Percentiles rank a stretch among this genome's conserved stretches.
These are phyloP conservation scores for Xiphophorus hellerii DNA, from an alignment of 2,113 vertebrate species.

Conservation along the genomic window DNA sequence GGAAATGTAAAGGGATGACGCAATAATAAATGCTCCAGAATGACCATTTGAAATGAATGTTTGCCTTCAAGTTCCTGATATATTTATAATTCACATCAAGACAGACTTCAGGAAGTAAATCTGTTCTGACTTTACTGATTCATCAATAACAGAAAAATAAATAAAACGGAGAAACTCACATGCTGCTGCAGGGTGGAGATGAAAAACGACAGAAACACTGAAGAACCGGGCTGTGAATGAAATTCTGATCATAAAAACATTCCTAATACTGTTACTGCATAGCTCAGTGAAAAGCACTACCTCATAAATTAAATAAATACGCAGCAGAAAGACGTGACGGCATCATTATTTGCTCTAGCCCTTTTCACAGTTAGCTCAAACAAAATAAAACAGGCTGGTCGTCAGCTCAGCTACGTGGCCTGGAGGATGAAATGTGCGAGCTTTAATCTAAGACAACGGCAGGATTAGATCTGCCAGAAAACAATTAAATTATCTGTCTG, in stretches of 20 bases:
- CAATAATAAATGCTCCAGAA: not conserved
- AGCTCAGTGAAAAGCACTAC: slow-evolving; percentile 63
- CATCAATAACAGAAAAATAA: not conserved
- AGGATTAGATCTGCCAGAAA: not conserved
- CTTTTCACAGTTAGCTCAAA: slow-evolving; percentile 75
- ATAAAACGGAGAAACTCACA: not conserved
- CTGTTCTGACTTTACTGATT: not conserved
- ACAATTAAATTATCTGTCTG: slow-evolving; percentile 6
- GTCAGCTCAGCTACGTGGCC: slow-evolving; percentile 7
- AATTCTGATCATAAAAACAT: slow-evolving; percentile 56
- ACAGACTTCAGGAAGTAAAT: not conserved
- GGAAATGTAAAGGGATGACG: not conserved
- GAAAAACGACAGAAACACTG: slow-evolving; percentile 1
- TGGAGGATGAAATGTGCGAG: slow-evolving; percentile 9
- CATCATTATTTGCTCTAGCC: slow-evolving; percentile 75
- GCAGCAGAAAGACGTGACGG: slow-evolving; percentile 45
- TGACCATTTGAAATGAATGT: not conserved
- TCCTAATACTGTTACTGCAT: slow-evolving; percentile 62
- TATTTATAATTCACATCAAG: not conserved
- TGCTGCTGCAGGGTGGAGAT: slow-evolving; percentile 21
- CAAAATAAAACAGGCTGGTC: slow-evolving; percentile 30
- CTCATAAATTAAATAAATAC: slow-evolving; percentile 63
- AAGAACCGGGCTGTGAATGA: slow-evolving; percentile 28
- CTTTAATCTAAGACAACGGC: not conserved
- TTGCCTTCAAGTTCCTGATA: not conserved